Base-by-base conservation (phyloP, 2,113 vertebrate species). In the Anolis sagrei region DNA sequence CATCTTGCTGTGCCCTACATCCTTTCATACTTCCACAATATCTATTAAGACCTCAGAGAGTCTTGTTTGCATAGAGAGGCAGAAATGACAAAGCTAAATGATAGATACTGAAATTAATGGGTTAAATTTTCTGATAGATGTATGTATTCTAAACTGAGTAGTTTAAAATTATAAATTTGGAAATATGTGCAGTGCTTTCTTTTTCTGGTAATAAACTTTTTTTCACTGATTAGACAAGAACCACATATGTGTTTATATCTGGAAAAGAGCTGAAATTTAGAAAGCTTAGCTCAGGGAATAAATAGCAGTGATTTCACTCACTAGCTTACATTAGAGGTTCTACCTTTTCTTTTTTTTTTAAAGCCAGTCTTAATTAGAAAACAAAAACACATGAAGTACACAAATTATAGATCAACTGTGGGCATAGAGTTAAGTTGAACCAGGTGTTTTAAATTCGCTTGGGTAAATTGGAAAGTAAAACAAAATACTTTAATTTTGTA, bases 401-500 rank as follows among this genome's bases (percentile, higher is more conserved):
- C 44, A 84, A 83, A 76, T 49, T 49, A 84, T 76, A 75, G 29
- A 32, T 49, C 44, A 66, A 2, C 5, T 76, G 73, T 64, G 58
- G 25, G 44, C 25, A 48, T 51, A 51, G n/a, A 16, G 27, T 64
- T 84, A 84, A 76, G 68, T 48, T 51, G 74, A 76, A 34, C 48
- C 23, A 66, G 61, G 34, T 62, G 54, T 54, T 83, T 81, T 32
- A 73, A 82, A 74, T 76, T 82, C 79, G 48, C 62, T 44, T 48
- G 51, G 58, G 14, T n/a, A 14, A 36, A 81, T 87, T 81, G 75
- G 51, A 34, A 73, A 48, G 54, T 66, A 62, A 85, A 91, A 84
- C 72, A 84, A 66, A n/a, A 36, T 3, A 18, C 0, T 36, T 39
- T 2, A 10, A 48, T 1, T 85, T 7, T 66, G 62, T 77, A 69